Conservation (phyloP, 2,888 invertebrate species). For the Caenorhabditis sp. region DNA sequence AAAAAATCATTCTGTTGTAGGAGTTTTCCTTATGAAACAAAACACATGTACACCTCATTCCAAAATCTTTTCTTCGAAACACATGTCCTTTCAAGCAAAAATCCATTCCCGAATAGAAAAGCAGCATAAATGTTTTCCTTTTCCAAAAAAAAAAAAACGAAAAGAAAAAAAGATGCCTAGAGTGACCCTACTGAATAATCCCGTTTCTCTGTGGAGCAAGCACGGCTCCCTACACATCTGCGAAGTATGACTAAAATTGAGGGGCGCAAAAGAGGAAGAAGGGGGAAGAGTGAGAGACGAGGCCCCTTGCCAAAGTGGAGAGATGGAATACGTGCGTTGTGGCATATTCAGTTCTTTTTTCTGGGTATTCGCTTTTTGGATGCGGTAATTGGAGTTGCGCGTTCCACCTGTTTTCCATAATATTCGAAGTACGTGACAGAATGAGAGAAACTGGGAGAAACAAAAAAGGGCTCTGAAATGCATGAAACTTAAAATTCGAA, state of each 20-base stretch:
- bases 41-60: background rate
- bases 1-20: too few species aligned
- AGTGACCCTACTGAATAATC: slow-evolving; percentile 64
- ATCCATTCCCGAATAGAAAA: background rate
- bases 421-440: too few species aligned
- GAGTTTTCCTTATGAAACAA: too few species aligned
- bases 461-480: background rate
- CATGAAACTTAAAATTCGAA: too few species aligned
- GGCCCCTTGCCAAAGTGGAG: slow-evolving; percentile 13
- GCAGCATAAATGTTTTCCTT: slow-evolving; percentile 25
- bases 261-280: slow-evolving; percentile 31
- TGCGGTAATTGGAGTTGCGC: background rate
- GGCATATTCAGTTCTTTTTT: slow-evolving; percentile 24
- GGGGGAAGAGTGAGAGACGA: slow-evolving; percentile 17
- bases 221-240: slow-evolving; percentile 52
- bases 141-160: slow-evolving; percentile 4
- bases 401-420: background rate
- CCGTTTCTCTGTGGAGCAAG: slow-evolving; percentile 43
- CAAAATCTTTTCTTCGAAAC: background rate
- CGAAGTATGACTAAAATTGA: slow-evolving; percentile 56
- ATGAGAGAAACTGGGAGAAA: too few species aligned
- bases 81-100: background rate
- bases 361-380: slow-evolving; percentile 24
- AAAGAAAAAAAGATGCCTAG: slow-evolving; percentile 30
- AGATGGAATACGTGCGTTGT: slow-evolving; percentile 52